Evolutionary conservation across 1,140 invertebrate species (phyloP), one percentile per base, ranked within the genome.

Genomic region (Drosophila serrata): DNA sequence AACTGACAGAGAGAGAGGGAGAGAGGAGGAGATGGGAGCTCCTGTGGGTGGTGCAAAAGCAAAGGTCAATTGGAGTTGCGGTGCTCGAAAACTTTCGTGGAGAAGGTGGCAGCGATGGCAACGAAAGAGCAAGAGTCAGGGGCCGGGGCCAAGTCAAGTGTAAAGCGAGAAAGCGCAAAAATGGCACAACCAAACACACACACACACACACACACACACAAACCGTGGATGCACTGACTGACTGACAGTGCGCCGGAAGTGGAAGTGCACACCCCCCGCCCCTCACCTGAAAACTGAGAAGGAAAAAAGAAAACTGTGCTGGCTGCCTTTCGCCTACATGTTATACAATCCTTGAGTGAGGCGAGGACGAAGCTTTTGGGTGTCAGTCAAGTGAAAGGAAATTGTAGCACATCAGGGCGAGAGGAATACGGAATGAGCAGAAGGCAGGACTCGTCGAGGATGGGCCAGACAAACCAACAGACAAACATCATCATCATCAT

Each of bases 361-460:
- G 60, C 77, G 75, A 51, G 55, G 77, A 75, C 68, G 82, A 77
- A 70, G 79, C 75, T 82, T 86, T 86, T 86, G 82, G 84, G 69
- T 90, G 86, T 90, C 85, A 90, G 86, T 90, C 85, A 90, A 90
- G 85, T 90, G 85, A 90, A 90, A 90, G 85, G 85, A 90, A 90
- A 90, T 90, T 90, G 85, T 90, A 75, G 77, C 85, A 59, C 65
- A 78, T 74, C 78, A 17, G 39, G 55, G 35, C 37, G 6, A 17
- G 45, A 27, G 73, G 6, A 48, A 15, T 17, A 12, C 3, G 19
- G 40, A 12, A 55, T 35, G 39, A 24, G 45, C 1, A 24, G 45
- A 2, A 31, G 19, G 19, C 48, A 35, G 24, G 11, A 35, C 33
- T 9, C 22, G 11, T 11, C 19, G 29, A 49, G 40, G 42, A 31